Evolutionary conservation across 2,797 vertebrate species (phyloP), one percentile per base, ranked within the genome.

Genomic region (Australoheros facetus): DNA sequence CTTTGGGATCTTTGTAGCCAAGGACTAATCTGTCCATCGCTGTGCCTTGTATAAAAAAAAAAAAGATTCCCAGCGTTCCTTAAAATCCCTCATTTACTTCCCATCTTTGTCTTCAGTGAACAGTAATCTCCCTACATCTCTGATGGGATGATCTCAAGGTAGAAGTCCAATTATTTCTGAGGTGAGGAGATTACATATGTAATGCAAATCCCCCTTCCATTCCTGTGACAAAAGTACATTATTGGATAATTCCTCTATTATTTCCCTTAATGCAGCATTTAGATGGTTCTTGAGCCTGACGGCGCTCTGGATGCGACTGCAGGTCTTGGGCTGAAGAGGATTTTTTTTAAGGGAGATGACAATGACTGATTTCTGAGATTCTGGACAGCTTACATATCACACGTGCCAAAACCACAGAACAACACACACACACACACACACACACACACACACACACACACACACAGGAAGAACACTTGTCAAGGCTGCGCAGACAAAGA

Each of bases 121-220:
- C 8, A 17, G 48, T 88, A 90, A 91, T 90, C 89, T 85, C 77
- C 76, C 58, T 34, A 59, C 86, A 85, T 87, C 78, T 81, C 21
- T 85, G 80, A 90, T 80, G 71, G 73, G 84, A 91, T 79, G 84
- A 94, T 89, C 75, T 85, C 54, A 78, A 82, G 62, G 76, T 84
- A 69, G 79, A 88, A 89, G 82, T 83, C 79, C 81, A 88, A 91
- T 91, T 91, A 93, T 87, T 88, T 83, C 71, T 60, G 59, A 78
- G 74, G 77, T 71, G 73, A 91, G 83, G 78, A 74, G 87, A 92
- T 92, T 91, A 85, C 14, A 86, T 23, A 39, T 85, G 80, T 80
- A 80, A 88, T 82, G 74, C 81, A 91, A 89, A 93, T 81, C 85
- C 59, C 51, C 42, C 80, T 82, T 77, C 66, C 58, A 59, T 84